Base-by-base conservation (phyloP, 2,113 vertebrate species). In the Bagarius yarrelli region DNA sequence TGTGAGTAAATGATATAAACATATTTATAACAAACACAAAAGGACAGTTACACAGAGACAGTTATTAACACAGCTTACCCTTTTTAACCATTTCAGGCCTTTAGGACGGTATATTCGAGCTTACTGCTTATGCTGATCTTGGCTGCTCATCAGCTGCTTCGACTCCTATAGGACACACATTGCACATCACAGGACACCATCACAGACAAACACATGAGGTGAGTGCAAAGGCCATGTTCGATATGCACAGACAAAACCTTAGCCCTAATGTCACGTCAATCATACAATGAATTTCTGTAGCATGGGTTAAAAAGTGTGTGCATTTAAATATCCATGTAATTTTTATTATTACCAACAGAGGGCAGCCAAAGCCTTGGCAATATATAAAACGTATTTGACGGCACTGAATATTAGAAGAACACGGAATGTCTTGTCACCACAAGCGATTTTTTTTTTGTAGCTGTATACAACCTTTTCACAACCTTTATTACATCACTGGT, bases 1-100 rank as follows among this genome's bases (percentile, higher is more conserved):
- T n/a, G n/a, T n/a, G n/a, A n/a, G n/a, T n/a, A 47, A 1, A 47
- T 47, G 5, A 8, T 8, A 47, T 47, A 1, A 47, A 47, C 4
- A 5, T 8, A 47, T 47, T 47, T 11, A 8, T 47, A 47, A 47
- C 44, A 47, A 47, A 47, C 44, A 47, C 44, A 47, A 47, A 47
- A 47, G 44, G 11, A 47, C 44, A 47, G 11, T 47, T 47, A 5
- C 44, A 47, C 9, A 47, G 32, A 1, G 34, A 27, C 55, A 61
- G 75, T 5, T 60, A 40, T 30, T 80, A 4, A 80, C 1, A 63
- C 56, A 64, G 53, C 74, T 30, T 47, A 25, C 23, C 40, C 52
- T 72, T 55, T 83, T 81, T 81, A 32, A 40, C 40, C 36, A 55
- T 77, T 61, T 13, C 34, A 88, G 87, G 87, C 76, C 32, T 78